Percentiles rank a stretch among this genome's conserved stretches.
Conservation (phyloP, 2,888 invertebrate species). For the Sussaba pulchella region DNA sequence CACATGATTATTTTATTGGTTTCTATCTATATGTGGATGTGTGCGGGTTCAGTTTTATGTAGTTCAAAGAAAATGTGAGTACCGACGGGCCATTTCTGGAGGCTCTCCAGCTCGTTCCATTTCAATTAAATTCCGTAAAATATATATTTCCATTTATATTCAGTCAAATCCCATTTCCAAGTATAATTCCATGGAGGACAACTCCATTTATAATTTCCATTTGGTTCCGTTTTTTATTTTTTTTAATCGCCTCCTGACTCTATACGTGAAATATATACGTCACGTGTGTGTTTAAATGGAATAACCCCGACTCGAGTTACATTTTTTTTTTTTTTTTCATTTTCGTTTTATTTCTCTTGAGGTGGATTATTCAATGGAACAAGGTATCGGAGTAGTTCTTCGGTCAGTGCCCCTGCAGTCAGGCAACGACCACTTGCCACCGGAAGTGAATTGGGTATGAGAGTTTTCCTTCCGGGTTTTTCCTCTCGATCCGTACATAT, state of each 20-base stretch:
- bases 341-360: neutral
- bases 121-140: neutral
- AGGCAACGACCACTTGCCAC: constrained; percentile 8
- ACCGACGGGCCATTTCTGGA: too few species aligned
- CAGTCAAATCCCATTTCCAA: neutral
- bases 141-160: neutral
- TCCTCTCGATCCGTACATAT: constrained; percentile 22
- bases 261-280: neutral
- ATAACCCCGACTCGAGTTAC: constrained; percentile 2
- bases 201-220: neutral
- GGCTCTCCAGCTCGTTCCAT: too few species aligned
- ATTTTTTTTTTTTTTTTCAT: neutral
- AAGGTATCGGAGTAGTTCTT: constrained; percentile 21
- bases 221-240: neutral
- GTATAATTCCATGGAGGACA: neutral
- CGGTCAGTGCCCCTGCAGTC: neutral
- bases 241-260: neutral
- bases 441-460: constrained; percentile 9
- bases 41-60: too few species aligned
- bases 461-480: constrained; percentile 38
- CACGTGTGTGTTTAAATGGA: neutral
- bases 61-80: too few species aligned
- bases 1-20: too few species aligned
- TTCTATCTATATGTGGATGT: too few species aligned
- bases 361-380: constrained; percentile 50